phyloP scores from a whole-genome alignment of 2,888 invertebrate species.

The Amiota minor region DNA sequence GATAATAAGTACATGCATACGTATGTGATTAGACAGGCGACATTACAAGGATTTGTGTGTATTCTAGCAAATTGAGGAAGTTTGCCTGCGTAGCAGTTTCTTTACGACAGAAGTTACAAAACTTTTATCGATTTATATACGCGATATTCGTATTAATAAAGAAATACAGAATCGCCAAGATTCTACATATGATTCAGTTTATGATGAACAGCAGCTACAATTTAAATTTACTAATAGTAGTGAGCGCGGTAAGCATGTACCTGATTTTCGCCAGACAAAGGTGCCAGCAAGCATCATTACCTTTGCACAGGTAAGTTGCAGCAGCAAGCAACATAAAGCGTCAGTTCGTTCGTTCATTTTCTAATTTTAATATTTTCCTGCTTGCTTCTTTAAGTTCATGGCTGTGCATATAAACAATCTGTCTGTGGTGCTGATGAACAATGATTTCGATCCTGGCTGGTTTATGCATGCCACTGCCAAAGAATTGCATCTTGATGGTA shows the following conservation, averaged over 20 bases:
- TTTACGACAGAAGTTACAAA: slow-evolving; percentile 92
- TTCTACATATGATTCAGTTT: slow-evolving; percentile 62
- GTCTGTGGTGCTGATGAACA: slow-evolving; percentile 78
- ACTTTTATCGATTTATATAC: slow-evolving; percentile 85
- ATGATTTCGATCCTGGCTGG: slow-evolving; percentile 79
- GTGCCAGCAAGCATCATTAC: slow-evolving; percentile 86
- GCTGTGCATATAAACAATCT: slow-evolving; percentile 87
- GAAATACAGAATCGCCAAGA: slow-evolving; percentile 76
- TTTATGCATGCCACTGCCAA: slow-evolving; percentile 82
- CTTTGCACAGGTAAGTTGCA: slow-evolving; percentile 82
- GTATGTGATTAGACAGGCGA: neutral
- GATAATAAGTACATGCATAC: too few relatives aligned
- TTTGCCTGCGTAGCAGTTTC: slow-evolving; percentile 89
- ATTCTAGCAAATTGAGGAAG: slow-evolving; percentile 86
- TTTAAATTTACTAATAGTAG: neutral
- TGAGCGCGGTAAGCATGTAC: slow-evolving; percentile 69
- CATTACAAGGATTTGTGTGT: neutral
- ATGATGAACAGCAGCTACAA: slow-evolving; percentile 64
- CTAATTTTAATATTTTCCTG: neutral
- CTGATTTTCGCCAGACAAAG: slow-evolving; percentile 83
- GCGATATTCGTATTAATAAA: slow-evolving; percentile 86
- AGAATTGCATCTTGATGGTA: slow-evolving; percentile 80
- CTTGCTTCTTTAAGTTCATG: slow-evolving; percentile 80
- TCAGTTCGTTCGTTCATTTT: slow-evolving; percentile 4
- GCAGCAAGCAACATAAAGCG: neutral